Evolutionary conservation across 2,113 vertebrate species (phyloP).

Genomic region (Litocranius walleri): DNA sequence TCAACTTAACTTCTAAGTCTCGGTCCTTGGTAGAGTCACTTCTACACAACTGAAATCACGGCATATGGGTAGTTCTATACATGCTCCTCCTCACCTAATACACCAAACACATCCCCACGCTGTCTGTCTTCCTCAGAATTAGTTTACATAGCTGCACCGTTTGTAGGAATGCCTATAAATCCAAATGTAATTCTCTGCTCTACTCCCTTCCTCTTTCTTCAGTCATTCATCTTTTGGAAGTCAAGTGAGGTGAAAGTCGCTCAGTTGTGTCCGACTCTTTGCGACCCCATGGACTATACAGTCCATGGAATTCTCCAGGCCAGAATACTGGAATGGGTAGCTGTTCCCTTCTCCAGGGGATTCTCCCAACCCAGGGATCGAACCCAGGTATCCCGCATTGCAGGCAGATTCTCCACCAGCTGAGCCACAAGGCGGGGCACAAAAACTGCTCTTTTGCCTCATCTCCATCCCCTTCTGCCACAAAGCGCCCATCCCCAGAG

Average conservation of each 20-base stretch:
- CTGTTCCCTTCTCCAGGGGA: not conserved
- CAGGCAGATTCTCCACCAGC: not conserved
- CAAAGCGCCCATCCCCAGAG: rapidly evolving
- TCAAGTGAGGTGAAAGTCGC: not conserved
- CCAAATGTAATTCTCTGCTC: not conserved
- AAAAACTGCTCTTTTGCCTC: not conserved
- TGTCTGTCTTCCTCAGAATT: not conserved
- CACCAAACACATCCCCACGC: not conserved
- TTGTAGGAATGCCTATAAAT: not conserved
- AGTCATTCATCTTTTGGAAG: not conserved
- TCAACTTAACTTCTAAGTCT: not conserved
- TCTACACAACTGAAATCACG: not conserved
- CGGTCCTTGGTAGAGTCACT: not conserved
- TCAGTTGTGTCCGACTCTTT: not conserved
- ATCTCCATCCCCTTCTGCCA: not conserved
- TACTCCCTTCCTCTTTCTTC: not conserved
- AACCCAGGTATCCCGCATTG: not conserved
- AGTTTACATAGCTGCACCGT: not conserved
- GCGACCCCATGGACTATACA: not conserved
- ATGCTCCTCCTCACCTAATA: not conserved
- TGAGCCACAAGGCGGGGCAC: not conserved
- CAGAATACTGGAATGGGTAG: not conserved
- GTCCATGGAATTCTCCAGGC: not conserved
- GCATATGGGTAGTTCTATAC: not conserved
- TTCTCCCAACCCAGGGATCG: not conserved